Percentiles rank a stretch among this genome's conserved stretches.
phyloP scores from a whole-genome alignment of 2,113 vertebrate species.

The Arothron firmamentum region DNA sequence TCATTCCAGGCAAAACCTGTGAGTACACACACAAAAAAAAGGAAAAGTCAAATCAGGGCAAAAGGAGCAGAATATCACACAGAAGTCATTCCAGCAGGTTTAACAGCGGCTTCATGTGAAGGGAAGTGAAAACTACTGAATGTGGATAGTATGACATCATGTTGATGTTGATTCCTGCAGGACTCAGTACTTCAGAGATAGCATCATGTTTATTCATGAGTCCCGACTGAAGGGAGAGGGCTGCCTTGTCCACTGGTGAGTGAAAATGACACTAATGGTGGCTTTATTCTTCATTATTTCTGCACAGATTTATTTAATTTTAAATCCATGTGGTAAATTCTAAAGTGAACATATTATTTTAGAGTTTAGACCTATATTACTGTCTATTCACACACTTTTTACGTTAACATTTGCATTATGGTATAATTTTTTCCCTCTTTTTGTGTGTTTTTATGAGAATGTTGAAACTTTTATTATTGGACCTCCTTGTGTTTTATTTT shows the following conservation, averaged over 20 bases:
- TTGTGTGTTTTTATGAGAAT: too few relatives aligned
- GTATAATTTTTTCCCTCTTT: too few relatives aligned
- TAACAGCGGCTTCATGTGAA: background rate
- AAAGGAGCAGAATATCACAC: background rate
- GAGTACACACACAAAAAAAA: slow-evolving; percentile 61
- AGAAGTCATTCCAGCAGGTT: background rate
- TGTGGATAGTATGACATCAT: background rate
- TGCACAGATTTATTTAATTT: too few relatives aligned
- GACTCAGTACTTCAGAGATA: slow-evolving; percentile 87
- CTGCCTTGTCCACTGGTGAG: slow-evolving; percentile 91
- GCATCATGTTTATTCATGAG: slow-evolving; percentile 88
- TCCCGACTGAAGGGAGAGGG: slow-evolving; percentile 82
- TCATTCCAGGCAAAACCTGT: slow-evolving; percentile 85
- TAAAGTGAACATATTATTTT: background rate
- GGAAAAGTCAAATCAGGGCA: background rate
- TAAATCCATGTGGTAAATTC: background rate
- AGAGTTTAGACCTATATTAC: too few relatives aligned
- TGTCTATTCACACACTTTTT: too few relatives aligned
- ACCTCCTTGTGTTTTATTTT: slow-evolving; percentile 25
- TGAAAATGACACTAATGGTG: background rate
- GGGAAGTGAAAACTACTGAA: too few relatives aligned
- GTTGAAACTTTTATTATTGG: background rate
- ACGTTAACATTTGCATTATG: too few relatives aligned
- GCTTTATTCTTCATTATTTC: background rate
- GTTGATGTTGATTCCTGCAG: slow-evolving; percentile 52